Base-by-base conservation (phyloP, 2,888 invertebrate genomes). In the Mesorhabditis belari region DNA sequence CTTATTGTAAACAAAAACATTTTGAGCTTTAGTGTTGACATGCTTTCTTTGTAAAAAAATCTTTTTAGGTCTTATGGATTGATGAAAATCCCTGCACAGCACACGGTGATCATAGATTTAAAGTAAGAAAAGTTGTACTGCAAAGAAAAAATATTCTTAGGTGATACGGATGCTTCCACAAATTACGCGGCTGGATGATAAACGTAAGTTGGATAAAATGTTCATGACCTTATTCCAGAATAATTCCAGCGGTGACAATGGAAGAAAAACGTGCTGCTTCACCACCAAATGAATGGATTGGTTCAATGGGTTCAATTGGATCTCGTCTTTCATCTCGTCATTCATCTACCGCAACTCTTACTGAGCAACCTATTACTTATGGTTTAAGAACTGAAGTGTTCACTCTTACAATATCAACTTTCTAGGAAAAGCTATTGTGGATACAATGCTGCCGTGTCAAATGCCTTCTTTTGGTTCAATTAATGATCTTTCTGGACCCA, bases 31-130 rank as follows among this genome's bases (percentile, higher is more conserved):
- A n/a, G n/a, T n/a, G n/a, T n/a, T n/a, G n/a, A n/a, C n/a, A n/a
- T n/a, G n/a, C n/a, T n/a, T n/a, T n/a, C n/a, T n/a, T n/a, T n/a
- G n/a, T n/a, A n/a, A n/a, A n/a, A n/a, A n/a, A n/a, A n/a, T n/a
- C n/a, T n/a, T n/a, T n/a, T n/a, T n/a, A n/a, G n/a, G n/a, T 65
- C 17, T 63, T 75, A 5, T 73, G 75, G 75, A 71, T 75, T 26
- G 75, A 74, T 49, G 74, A 75, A 53, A 75, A 75, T 61, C 75
- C 75, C 6, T 74, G 71, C 54, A 70, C 71, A 3, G 63, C 57
- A 2, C 59, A 63, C 21, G 62, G 58, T n/a, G 70, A 69, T 12
- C 71, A 75, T 58, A 63, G 75, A 29, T 53, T 57, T 12, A 68
- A 64, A 56, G 66, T 71, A 2, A 12, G 25, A 17, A 1, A 19